Percentiles rank a stretch among this genome's conserved stretches.
These are phyloP conservation scores for Salvelinus namaycush DNA, from an alignment of 2,113 vertebrate species.

Conservation along the genomic window DNA sequence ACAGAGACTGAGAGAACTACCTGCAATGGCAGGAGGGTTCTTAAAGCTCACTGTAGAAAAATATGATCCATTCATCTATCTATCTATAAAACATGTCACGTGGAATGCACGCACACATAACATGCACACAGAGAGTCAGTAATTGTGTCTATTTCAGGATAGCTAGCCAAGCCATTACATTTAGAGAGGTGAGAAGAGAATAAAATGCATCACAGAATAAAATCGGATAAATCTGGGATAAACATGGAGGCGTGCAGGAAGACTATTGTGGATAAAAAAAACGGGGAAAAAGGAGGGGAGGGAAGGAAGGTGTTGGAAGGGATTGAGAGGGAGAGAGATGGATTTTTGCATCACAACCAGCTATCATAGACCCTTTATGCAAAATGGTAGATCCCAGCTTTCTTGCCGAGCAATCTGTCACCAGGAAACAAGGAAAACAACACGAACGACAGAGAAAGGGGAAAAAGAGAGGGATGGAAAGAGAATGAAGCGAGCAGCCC, in stretches of 20 bases:
- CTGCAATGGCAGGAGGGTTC: slow-evolving; percentile 15
- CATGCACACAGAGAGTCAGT: slow-evolving; percentile 1
- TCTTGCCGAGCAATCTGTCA: slow-evolving; percentile 55
- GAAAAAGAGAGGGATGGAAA: slow-evolving; percentile 38
- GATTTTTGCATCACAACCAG: slow-evolving; percentile 43
- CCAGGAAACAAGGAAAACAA: slow-evolving; percentile 61
- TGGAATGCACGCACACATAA: slow-evolving; percentile 10
- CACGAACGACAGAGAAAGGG: slow-evolving; percentile 41
- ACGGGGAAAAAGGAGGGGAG: not conserved
- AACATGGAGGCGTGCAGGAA: not conserved
- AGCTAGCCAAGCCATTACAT: not conserved
- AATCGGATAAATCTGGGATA: not conserved
- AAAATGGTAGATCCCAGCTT: slow-evolving; percentile 71
- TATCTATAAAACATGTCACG: slow-evolving; percentile 20
- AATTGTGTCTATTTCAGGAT: slow-evolving; percentile 1
- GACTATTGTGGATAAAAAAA: slow-evolving; percentile 10
- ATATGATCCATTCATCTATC: slow-evolving; percentile 61
- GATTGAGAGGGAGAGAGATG: slow-evolving; percentile 1
- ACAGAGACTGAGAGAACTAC: not conserved
- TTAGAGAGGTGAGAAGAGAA: not conserved
- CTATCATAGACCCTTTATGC: slow-evolving; percentile 48
- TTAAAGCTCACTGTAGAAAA: slow-evolving; percentile 40
- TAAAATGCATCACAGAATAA: not conserved
- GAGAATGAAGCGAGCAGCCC: slow-evolving; percentile 40
- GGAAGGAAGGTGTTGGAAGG: slow-evolving; percentile 5